Evolutionary conservation across 1,140 invertebrate species (phyloP), one percentile per base, ranked within the genome.

Genomic region (Drosophila suzukii): DNA sequence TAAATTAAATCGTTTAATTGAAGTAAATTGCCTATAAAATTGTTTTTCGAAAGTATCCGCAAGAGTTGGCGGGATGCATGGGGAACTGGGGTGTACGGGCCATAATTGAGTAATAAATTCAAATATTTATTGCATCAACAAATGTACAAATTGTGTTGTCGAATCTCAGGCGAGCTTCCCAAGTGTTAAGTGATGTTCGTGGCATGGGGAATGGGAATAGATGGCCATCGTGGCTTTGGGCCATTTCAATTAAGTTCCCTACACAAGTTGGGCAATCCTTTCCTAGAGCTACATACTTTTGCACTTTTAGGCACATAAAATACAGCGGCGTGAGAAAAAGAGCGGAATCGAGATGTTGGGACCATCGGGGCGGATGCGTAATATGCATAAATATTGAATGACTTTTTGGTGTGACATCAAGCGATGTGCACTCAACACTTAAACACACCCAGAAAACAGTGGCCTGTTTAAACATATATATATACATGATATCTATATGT

Each of bases 1-100:
- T 88, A 88, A 82, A 88, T 86, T 78, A 67, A 86, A 83, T 72
- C 72, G 73, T 77, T 86, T 86, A 86, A 86, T 86, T 86, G 79
- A 88, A 88, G 79, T 75, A 61, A 73, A 81, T 81, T 77, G 78
- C 74, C 72, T 77, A 77, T 71, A 73, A 78, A 81, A 81, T 81
- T 73, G 78, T 61, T 77, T 77, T 81, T 81, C 56, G 47, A 81
- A 81, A 76, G 68, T 61, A 43, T 41, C 53, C 61, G 6, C 12
- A 51, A 38, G 55, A 50, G 43, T 36, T 38, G 43, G 20, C 17
- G 15, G 30, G 13, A 36, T n/a, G 27, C 24, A n/a, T 11, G 12
- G 46, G 44, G 4, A 24, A 13, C 20, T 4, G 13, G 8, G 46
- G 41, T 39, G n/a, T 57, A 12, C 36, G 30, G 60, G 34, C 54